A percentile compares a stretch with the other conserved stretches of the same genome.
Evolutionary conservation across 2,888 invertebrate genomes (phyloP).

Genomic region (Lobophora halterata): DNA sequence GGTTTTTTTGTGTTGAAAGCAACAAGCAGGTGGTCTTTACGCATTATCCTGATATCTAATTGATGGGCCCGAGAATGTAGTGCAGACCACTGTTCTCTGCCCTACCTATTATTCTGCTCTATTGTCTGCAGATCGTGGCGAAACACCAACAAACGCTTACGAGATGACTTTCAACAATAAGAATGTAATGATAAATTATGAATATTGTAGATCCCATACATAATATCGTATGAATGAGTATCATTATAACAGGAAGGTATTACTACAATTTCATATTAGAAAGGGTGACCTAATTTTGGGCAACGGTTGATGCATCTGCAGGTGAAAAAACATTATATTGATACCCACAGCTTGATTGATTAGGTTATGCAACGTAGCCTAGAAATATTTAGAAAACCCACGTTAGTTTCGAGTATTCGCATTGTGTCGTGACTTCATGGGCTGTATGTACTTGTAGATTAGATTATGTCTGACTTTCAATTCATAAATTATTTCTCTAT

Average conservation of each 20-base stretch:
- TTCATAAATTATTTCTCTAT: constrained; percentile 10
- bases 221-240: constrained; percentile 8
- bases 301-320: too few species aligned
- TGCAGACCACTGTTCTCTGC: constrained; percentile 50
- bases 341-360: neutral
- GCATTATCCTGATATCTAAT: constrained; percentile 47
- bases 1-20: constrained; percentile 36
- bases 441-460: too few species aligned
- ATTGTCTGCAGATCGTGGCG: constrained; percentile 52
- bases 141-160: constrained; percentile 39
- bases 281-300: constrained; percentile 6
- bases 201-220: constrained; percentile 16
- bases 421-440: too few species aligned
- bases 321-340: too few species aligned
- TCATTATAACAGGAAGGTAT: constrained; percentile 2
- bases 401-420: too few species aligned
- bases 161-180: constrained; percentile 41
- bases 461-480: too few species aligned
- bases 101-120: constrained; percentile 41
- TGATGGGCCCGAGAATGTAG: constrained; percentile 45
- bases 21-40: constrained; percentile 30
- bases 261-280: too few species aligned
- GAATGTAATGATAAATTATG: constrained; percentile 41
- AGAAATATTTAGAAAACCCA: too few species aligned
- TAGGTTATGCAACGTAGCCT: too few species aligned